Evolutionary conservation across 2,113 vertebrate genomes (phyloP).

Genomic region (Caracal caracal): DNA sequence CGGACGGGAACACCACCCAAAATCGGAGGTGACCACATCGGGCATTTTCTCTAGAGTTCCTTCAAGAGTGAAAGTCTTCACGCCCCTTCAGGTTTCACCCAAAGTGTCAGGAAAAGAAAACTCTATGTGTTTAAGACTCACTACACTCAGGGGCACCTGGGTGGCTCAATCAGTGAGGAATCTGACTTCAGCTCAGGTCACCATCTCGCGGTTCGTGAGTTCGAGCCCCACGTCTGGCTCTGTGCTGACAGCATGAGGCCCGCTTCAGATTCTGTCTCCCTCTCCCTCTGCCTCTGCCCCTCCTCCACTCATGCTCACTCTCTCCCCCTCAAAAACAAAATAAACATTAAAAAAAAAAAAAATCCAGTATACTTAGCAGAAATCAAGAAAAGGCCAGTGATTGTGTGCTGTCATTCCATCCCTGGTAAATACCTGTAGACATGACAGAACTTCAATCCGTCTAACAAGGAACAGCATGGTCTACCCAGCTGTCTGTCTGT

Average conservation of each 20-base stretch:
- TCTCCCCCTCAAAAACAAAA: too few species aligned
- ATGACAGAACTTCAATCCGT: not conserved
- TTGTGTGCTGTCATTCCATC: not conserved
- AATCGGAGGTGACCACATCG: not conserved
- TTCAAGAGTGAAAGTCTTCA: not conserved
- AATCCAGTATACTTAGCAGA: not conserved
- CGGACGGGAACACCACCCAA: not conserved
- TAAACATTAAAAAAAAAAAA: too few species aligned
- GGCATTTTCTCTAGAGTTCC: not conserved
- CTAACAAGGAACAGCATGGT: not conserved
- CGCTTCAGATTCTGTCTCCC: too few species aligned
- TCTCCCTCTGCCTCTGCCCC: too few species aligned
- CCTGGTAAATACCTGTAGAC: not conserved
- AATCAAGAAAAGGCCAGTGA: slow-evolving; percentile 23
- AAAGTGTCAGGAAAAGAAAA: slow-evolving; percentile 14
- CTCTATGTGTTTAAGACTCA: not conserved
- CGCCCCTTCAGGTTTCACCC: not conserved
- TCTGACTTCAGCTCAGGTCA: too few species aligned
- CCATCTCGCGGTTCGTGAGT: too few species aligned
- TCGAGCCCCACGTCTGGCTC: too few species aligned
- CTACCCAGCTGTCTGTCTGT: not conserved
- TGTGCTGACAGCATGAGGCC: too few species aligned
- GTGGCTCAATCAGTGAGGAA: too few species aligned
- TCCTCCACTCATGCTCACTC: too few species aligned
- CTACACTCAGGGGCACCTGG: not conserved